These are phyloP conservation scores for Scyliorhinus canicula DNA, from an alignment of 2,797 vertebrate genomes.

Conservation along the genomic window DNA sequence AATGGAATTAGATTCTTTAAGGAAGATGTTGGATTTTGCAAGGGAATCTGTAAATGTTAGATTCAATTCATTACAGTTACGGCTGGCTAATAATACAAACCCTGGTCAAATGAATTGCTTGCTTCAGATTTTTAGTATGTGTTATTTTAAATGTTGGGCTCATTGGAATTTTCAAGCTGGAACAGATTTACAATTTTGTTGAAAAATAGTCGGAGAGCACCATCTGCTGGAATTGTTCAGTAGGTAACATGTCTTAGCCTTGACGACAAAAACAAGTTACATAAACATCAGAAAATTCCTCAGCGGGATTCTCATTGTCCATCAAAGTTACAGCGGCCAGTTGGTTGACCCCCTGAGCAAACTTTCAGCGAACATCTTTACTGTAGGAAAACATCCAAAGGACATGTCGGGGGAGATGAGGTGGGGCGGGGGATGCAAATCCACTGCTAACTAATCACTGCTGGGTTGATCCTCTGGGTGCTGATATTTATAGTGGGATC, in stretches of 20 bases:
- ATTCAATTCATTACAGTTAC: background rate
- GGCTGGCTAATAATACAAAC: background rate
- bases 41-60: background rate
- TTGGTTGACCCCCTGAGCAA: background rate
- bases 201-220: background rate
- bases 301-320: background rate
- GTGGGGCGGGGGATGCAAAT: too few relatives aligned
- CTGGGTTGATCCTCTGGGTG: too few relatives aligned
- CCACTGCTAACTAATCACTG: too few relatives aligned
- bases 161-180: too few relatives aligned
- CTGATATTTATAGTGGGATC: too few relatives aligned
- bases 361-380: background rate
- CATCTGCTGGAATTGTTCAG: background rate
- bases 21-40: background rate
- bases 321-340: background rate
- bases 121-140: background rate
- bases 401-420: too few relatives aligned
- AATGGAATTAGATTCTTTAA: background rate
- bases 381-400: background rate
- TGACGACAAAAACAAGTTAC: background rate
- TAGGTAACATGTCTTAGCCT: background rate
- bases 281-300: background rate
- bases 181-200: too few relatives aligned
- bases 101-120: background rate
- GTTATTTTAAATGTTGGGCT: background rate